These are phyloP conservation scores for Microctonus aethiopoides DNA, from an alignment of 2,888 invertebrate genomes.

Conservation along the genomic window DNA sequence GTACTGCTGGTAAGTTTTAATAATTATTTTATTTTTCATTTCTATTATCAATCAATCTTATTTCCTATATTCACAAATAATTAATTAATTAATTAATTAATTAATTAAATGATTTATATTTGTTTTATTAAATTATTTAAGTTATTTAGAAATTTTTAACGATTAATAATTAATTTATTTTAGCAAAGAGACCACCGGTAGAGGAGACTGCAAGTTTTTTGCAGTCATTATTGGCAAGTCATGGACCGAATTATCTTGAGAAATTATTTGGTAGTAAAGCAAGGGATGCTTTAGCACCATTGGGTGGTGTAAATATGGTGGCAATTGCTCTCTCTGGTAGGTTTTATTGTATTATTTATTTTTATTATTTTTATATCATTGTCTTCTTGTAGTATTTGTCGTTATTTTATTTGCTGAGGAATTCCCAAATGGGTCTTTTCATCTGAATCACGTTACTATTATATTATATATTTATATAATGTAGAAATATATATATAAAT, in stretches of 20 bases:
- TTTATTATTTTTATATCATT: background rate
- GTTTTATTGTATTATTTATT: constrained; percentile 23
- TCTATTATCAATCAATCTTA: background rate
- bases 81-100: too few relatives aligned
- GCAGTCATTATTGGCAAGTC: constrained; percentile 92
- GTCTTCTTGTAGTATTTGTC: background rate
- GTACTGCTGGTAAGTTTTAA: constrained; percentile 85
- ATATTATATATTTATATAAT: background rate
- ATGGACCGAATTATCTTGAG: constrained; percentile 96
- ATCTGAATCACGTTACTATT: background rate
- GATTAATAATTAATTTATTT: background rate
- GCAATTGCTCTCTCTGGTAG: constrained; percentile 94
- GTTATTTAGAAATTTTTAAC: constrained; percentile 15
- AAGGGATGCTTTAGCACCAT: constrained; percentile 87
- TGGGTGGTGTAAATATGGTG: constrained; percentile 95
- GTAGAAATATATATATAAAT: too few relatives aligned
- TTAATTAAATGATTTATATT: too few relatives aligned
- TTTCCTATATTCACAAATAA: background rate
- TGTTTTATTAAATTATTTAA: background rate
- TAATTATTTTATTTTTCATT: background rate
- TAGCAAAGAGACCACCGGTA: constrained; percentile 95
- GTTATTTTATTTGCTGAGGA: background rate
- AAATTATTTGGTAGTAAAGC: constrained; percentile 96
- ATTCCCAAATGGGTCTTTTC: background rate
- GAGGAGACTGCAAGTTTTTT: constrained; percentile 96